These are phyloP conservation scores for Lasioglossum marginatum DNA, from an alignment of 2,888 invertebrate genomes.

Conservation along the genomic window DNA sequence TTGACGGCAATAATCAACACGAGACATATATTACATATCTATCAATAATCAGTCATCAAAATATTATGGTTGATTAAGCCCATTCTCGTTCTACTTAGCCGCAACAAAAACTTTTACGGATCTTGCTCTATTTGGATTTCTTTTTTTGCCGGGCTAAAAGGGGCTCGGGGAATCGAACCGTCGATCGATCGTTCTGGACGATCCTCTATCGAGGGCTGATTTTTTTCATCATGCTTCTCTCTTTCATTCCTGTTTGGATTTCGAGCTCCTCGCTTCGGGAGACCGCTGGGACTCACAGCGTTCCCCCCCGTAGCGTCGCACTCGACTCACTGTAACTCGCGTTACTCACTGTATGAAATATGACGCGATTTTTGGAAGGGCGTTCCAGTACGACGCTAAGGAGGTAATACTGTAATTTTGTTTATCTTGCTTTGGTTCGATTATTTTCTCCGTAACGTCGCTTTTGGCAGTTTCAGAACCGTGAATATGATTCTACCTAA, in stretches of 20 bases:
- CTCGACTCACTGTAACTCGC: no score
- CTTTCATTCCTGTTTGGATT: not conserved
- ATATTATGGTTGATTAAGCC: conserved; percentile 4
- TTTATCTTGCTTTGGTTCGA: not conserved
- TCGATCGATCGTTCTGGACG: not conserved
- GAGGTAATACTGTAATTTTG: not conserved
- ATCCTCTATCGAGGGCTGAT: not conserved
- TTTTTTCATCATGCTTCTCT: not conserved
- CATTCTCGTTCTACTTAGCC: not conserved
- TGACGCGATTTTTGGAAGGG: not conserved
- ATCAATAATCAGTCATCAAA: conserved; percentile 51
- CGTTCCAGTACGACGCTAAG: not conserved
- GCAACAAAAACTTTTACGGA: not conserved
- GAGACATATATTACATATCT: conserved; percentile 73
- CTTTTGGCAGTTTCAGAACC: not conserved
- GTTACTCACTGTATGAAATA: not conserved
- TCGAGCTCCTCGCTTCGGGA: not conserved
- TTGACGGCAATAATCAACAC: conserved; percentile 82
- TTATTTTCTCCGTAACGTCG: not conserved
- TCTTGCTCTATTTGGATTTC: not conserved
- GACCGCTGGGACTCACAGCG: not conserved
- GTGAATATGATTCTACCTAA: no score
- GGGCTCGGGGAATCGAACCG: conserved; percentile 27
- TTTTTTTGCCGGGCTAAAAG: not conserved
- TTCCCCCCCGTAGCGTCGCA: not conserved